Evolutionary conservation across 64 coral and sea anemone genomes (phyloP), one percentile per base, ranked within the genome.

Genomic region (Anthopleura sola): DNA sequence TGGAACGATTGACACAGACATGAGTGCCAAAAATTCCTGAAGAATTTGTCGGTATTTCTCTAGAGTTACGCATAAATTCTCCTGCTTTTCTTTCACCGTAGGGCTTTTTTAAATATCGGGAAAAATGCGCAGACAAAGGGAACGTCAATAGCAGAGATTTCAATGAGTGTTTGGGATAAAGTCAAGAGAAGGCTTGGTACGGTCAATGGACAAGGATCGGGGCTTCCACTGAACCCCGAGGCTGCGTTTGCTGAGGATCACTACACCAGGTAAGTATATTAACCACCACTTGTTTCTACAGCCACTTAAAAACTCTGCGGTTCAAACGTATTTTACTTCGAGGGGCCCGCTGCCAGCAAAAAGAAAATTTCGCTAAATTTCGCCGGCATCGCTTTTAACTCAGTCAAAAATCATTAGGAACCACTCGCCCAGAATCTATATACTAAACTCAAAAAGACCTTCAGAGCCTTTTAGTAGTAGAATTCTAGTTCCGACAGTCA

Each of bases 81-180:
- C 1, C 66, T 71, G 26, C 66, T 71, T 71, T 32, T 71, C n/a
- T 71, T 71, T 71, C 15, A 44, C 39, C 44, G 8, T 79, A 79
- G 76, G 44, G 76, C 76, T 40, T 79, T 48, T 38, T 79, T 48
- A 79, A 79, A 48, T 44, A 33, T 79, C 16, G 76, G 76, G 10
- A 79, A 79, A 48, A 79, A 79, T 79, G 76, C 44, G 76, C 36
- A 71, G 37, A 44, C 76, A 24, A 79, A 79, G 44, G 76, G 76
- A 38, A 38, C 37, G 10, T 48, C 44, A 48, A 11, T 79, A 46
- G 76, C 37, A 23, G 76, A 79, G 20, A n/a, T 79, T 18, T 79
- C 76, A 6, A 83, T 83, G 82, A 83, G 82, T 58, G 55, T 83
- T 83, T 83, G 82, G 82, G 82, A 83, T 56, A 83, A 83, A 29